These are phyloP conservation scores for Hypanus sabinus DNA, from an alignment of 2,113 vertebrate genomes.

Conservation along the genomic window DNA sequence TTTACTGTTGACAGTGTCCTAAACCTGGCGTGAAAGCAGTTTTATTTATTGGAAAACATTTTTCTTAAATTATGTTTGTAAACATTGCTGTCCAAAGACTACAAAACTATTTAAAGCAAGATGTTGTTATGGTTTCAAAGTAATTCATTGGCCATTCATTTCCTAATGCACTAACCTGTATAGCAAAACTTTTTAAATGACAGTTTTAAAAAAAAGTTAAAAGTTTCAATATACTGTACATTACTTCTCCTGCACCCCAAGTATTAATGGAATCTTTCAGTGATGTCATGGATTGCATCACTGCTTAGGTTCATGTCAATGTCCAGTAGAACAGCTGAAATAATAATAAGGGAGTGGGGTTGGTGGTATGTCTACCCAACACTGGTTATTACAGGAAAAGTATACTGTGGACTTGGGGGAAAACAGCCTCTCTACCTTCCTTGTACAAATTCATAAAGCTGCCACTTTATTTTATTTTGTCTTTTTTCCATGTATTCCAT, in stretches of 20 bases:
- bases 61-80: not conserved
- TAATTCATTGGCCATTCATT: not conserved
- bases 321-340: not conserved
- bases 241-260: not conserved
- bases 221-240: not conserved
- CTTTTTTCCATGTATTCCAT: not conserved
- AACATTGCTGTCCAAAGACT: slow-evolving; percentile 14
- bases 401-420: not conserved
- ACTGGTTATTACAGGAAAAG: not conserved
- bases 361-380: not conserved
- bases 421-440: not conserved
- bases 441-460: not conserved
- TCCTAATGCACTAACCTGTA: not conserved
- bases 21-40: not conserved
- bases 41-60: slow-evolving; percentile 25
- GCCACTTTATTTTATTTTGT: slow-evolving; percentile 4
- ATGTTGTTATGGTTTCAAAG: not conserved
- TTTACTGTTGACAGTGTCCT: not conserved
- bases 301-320: not conserved
- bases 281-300: not conserved
- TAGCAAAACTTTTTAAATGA: not conserved
- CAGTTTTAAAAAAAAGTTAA: not conserved
- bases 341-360: not conserved
- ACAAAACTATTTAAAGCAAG: slow-evolving; percentile 16
- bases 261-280: not conserved